Evolutionary conservation across 1,140 invertebrate species (phyloP).

Genomic region (Scaptomyza pallida): DNA sequence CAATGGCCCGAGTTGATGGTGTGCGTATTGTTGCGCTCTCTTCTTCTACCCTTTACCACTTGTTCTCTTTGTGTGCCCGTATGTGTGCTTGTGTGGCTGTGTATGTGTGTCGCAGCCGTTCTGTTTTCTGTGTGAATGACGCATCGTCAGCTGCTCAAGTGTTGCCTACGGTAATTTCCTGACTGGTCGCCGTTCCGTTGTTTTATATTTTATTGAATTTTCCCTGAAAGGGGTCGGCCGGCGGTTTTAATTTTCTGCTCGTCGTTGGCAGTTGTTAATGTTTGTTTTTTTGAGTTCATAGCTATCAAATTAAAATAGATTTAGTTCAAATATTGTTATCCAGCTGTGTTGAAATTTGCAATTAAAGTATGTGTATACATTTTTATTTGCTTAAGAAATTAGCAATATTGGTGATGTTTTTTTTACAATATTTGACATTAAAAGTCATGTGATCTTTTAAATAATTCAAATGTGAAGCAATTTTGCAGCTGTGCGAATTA

Average conservation of each 20-base stretch:
- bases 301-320: constrained; percentile 9
- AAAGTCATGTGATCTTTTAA: constrained; percentile 43
- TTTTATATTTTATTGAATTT: constrained; percentile 81
- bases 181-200: constrained; percentile 52
- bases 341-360: constrained; percentile 1
- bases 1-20: constrained; percentile 22
- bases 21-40: constrained; percentile 20
- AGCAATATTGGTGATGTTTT: constrained; percentile 21
- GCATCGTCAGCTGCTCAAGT: constrained; percentile 75
- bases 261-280: constrained; percentile 1
- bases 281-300: constrained; percentile 3
- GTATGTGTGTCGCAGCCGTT: constrained; percentile 18
- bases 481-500: constrained; percentile 2
- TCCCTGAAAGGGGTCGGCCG: constrained; percentile 33
- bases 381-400: constrained; percentile 29
- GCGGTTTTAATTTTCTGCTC: constrained; percentile 1
- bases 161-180: constrained; percentile 61
- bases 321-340: constrained; percentile 1
- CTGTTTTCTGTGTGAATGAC: constrained; percentile 60
- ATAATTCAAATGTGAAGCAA: constrained; percentile 8
- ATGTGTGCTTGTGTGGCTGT: constrained; percentile 8
- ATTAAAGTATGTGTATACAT: neutral
- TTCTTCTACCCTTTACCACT: constrained; percentile 32
- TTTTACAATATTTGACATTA: neutral
- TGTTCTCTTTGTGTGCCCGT: constrained; percentile 39